phyloP scores from a whole-genome alignment of 2,113 vertebrate species.

The Cryptotis parvus region DNA sequence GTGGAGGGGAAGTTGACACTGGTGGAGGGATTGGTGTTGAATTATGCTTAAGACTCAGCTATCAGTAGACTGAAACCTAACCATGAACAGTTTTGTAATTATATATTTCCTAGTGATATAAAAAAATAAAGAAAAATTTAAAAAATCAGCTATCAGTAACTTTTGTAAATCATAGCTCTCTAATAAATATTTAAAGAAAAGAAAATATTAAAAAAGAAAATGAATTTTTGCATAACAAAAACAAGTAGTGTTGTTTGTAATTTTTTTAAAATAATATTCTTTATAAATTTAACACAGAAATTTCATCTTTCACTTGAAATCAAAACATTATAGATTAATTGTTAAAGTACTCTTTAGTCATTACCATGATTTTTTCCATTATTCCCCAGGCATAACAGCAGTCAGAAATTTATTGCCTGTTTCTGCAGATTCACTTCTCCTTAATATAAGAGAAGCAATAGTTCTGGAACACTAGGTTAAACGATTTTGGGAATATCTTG shows the following conservation, averaged over 20 bases:
- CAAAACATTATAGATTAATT: neutral
- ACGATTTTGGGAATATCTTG: neutral
- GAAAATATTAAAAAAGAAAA: too few species aligned
- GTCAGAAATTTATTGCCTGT: constrained; percentile 6
- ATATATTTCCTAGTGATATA: too few species aligned
- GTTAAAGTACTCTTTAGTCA: neutral
- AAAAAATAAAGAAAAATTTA: too few species aligned
- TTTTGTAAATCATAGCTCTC: too few species aligned
- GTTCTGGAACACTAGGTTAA: constrained; percentile 11
- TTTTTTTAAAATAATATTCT: neutral
- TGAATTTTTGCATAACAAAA: too few species aligned
- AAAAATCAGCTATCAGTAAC: too few species aligned
- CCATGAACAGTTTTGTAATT: too few species aligned
- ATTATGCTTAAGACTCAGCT: too few species aligned
- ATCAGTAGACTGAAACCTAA: too few species aligned
- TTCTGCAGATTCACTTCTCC: neutral
- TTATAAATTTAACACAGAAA: neutral
- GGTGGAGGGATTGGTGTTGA: too few species aligned
- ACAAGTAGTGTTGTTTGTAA: neutral
- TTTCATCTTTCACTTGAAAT: neutral
- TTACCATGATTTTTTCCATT: neutral
- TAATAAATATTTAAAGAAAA: too few species aligned
- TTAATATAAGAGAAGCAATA: neutral
- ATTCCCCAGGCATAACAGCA: neutral
- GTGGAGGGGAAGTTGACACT: too few species aligned